Evolutionary conservation across 2,888 invertebrate species (phyloP).

Genomic region (Leptinotarsa peninsularis): DNA sequence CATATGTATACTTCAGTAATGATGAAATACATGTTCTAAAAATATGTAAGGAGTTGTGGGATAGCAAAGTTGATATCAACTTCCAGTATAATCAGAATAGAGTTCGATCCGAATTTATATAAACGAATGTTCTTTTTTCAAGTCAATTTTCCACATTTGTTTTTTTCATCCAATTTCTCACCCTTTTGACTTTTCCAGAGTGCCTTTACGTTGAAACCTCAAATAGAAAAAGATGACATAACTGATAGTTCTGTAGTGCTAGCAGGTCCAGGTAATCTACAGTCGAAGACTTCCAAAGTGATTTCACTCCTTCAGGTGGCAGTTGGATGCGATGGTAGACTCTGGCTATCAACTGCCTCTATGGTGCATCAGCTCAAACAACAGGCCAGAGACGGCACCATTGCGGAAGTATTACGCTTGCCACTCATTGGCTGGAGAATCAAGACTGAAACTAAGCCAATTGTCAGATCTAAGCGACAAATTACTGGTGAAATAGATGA

Average conservation of each 20-base stretch:
- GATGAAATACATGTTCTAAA: too few species aligned
- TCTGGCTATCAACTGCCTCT: conserved; percentile 76
- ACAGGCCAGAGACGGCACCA: conserved; percentile 78
- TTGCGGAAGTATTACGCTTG: conserved; percentile 76
- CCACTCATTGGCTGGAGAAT: conserved; percentile 81
- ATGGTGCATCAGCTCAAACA: conserved; percentile 77
- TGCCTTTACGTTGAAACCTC: conserved; percentile 68
- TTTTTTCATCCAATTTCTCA: background rate
- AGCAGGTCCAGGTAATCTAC: conserved; percentile 69
- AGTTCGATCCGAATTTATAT: too few species aligned
- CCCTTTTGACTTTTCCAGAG: conserved; percentile 62
- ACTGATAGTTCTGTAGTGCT: conserved; percentile 67
- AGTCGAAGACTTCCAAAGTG: conserved; percentile 65
- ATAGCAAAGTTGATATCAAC: too few species aligned
- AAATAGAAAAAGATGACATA: conserved; percentile 63
- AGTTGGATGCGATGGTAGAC: conserved; percentile 81
- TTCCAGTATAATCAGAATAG: too few species aligned
- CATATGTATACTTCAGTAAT: too few species aligned
- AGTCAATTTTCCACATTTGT: too few species aligned
- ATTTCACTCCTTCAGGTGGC: conserved; percentile 69
- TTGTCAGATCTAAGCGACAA: conserved; percentile 55
- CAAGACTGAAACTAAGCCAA: conserved; percentile 65
- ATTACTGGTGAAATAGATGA: conserved; percentile 38
- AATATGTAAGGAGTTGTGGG: too few species aligned
- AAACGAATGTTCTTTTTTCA: too few species aligned